Evolutionary conservation across 2,113 vertebrate species (phyloP).

Genomic region (Limanda limanda): DNA sequence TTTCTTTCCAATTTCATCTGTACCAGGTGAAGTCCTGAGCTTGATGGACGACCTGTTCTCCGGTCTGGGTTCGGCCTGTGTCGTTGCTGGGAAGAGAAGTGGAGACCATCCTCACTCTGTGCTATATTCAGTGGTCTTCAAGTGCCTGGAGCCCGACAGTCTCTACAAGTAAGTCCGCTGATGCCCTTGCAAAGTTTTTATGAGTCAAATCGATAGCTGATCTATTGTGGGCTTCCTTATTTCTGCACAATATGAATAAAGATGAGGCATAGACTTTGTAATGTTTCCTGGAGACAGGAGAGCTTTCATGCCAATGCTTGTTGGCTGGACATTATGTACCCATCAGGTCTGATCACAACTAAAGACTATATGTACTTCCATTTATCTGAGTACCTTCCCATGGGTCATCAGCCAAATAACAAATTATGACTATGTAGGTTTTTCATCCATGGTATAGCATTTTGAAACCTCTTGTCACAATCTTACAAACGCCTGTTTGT

Average conservation of each 20-base stretch:
- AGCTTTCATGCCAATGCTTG: background rate
- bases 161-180: constrained; percentile 94
- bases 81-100: constrained; percentile 90
- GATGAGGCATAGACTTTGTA: constrained; percentile 19
- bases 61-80: constrained; percentile 93
- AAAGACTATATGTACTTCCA: background rate
- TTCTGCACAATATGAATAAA: constrained; percentile 1
- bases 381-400: background rate
- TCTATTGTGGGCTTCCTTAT: constrained; percentile 9
- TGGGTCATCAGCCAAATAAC: background rate
- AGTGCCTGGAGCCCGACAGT: constrained; percentile 98
- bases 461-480: background rate
- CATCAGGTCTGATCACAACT: background rate
- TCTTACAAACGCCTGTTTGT: background rate
- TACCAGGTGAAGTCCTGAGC: constrained; percentile 94
- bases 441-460: background rate
- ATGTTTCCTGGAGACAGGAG: background rate
- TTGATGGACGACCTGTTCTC: constrained; percentile 95
- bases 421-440: background rate
- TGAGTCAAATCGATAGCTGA: constrained; percentile 4
- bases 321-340: background rate
- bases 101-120: constrained; percentile 88
- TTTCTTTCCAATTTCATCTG: constrained; percentile 39
- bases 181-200: constrained; percentile 15
- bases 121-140: constrained; percentile 96